Evolutionary conservation across 2,113 vertebrate species (phyloP).

Genomic region (Colius striatus): DNA sequence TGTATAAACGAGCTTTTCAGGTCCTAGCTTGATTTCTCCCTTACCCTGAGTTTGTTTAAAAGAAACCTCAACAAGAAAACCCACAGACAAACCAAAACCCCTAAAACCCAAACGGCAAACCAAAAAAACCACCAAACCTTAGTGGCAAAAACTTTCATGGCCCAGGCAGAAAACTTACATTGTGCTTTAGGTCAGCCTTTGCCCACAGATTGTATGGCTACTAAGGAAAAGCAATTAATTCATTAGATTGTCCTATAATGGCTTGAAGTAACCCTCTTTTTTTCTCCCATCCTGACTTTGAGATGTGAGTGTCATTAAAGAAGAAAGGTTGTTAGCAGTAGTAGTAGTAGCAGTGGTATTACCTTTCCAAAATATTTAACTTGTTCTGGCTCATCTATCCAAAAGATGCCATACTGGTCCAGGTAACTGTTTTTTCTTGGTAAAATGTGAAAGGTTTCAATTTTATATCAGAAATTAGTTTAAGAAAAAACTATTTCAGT

Average conservation of each 20-base stretch:
- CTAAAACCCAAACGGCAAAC: background rate
- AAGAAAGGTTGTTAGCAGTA: background rate
- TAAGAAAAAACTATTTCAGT: no score
- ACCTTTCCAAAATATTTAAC: background rate
- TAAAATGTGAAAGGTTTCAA: background rate
- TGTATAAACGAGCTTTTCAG: background rate
- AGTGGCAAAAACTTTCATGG: background rate
- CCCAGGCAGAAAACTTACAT: background rate
- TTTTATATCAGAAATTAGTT: background rate
- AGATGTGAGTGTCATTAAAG: background rate
- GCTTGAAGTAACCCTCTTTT: background rate
- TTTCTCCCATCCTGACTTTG: background rate
- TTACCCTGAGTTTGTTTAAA: background rate
- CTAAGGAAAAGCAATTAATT: background rate
- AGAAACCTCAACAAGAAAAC: background rate
- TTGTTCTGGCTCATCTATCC: background rate
- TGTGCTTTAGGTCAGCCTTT: background rate
- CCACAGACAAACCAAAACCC: no score
- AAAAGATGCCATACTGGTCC: background rate
- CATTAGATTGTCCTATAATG: background rate
- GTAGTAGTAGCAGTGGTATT: background rate
- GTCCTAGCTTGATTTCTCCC: background rate
- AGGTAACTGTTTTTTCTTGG: background rate
- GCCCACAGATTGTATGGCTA: background rate
- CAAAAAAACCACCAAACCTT: background rate